Evolutionary conservation across 2,113 vertebrate genomes (phyloP), one percentile per base, ranked within the genome.

Genomic region (Ctenomys sociabilis): DNA sequence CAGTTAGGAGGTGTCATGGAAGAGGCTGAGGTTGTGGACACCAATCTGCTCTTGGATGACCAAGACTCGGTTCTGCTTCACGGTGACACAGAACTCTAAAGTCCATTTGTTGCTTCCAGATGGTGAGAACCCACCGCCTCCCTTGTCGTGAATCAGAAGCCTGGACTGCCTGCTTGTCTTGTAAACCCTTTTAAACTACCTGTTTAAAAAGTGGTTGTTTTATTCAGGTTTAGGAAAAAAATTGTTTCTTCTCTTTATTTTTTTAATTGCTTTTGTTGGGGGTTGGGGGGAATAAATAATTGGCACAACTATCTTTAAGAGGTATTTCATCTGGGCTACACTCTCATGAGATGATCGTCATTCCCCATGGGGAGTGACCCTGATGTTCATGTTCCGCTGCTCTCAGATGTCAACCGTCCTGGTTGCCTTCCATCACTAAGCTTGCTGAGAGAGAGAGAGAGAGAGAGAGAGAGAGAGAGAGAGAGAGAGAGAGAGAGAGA

Each of bases 1-100:
- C 98, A 98, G 96, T 90, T 99, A 89, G 98, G 98, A 52, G 98
- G 98, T 21, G 98, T 98, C 91, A 98, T 99, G 97, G 98, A 98
- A 93, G 98, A 98, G 96, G 98, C 98, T 1, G 98, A 99, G 98
- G 98, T 98, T 1, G 98, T 99, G 97, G 97, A 98, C 95, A 95
- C 98, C 8, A 98, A 98, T 81, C 98, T 99, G 57, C 95, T 99
- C 88, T 59, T 99, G 96, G 98, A 98, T 91, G 98, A 98, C 68
- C 98, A 98, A 95, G 98, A 98, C 90, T 97, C 98, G 12, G 98
- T 98, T 87, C 97, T 99, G 84, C 98, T 99, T 95, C 98, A 98
- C 92, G 98, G 98, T 95, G 98, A 98, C 88, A 97, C 98, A 2
- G 98, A 99, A 97, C 98, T 99, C 85, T 99, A 98, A 98, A 98